phyloP scores from a whole-genome alignment of 2,797 vertebrate genomes.

The Brotula barbata region DNA sequence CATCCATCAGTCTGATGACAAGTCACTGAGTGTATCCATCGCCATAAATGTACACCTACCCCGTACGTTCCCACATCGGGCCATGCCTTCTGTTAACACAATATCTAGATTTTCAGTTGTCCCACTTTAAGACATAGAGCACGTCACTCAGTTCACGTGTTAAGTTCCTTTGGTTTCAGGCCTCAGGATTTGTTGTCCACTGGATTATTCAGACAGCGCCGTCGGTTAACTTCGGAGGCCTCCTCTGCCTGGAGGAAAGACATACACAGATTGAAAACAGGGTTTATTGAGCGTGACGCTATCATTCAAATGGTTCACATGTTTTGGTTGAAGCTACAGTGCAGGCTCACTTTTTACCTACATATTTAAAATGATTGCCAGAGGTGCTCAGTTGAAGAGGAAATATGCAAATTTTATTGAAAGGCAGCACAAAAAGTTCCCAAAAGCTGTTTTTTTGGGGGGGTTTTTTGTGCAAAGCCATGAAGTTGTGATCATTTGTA shows the following conservation, averaged over 20 bases:
- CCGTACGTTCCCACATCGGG: background rate
- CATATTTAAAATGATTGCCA: too few relatives aligned
- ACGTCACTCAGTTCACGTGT: background rate
- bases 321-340: too few relatives aligned
- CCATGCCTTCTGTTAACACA: slow-evolving; percentile 3
- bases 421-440: too few relatives aligned
- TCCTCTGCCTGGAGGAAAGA: slow-evolving; percentile 38
- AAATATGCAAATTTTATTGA: too few relatives aligned
- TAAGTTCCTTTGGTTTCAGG: slow-evolving; percentile 34
- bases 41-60: slow-evolving; percentile 5
- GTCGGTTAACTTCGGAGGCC: slow-evolving; percentile 1
- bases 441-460: too few relatives aligned
- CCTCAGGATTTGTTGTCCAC: slow-evolving; percentile 25
- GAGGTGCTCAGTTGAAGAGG: too few relatives aligned
- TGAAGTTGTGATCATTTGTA: too few relatives aligned
- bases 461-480: too few relatives aligned
- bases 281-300: too few relatives aligned
- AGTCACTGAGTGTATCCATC: slow-evolving; percentile 6
- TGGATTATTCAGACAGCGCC: background rate
- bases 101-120: background rate
- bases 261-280: background rate
- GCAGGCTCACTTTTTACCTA: too few relatives aligned
- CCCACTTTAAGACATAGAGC: background rate
- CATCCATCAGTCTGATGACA: slow-evolving; percentile 10
- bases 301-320: too few relatives aligned